These are phyloP conservation scores for Limenitis camilla DNA, from an alignment of 2,888 invertebrate genomes.

Conservation along the genomic window DNA sequence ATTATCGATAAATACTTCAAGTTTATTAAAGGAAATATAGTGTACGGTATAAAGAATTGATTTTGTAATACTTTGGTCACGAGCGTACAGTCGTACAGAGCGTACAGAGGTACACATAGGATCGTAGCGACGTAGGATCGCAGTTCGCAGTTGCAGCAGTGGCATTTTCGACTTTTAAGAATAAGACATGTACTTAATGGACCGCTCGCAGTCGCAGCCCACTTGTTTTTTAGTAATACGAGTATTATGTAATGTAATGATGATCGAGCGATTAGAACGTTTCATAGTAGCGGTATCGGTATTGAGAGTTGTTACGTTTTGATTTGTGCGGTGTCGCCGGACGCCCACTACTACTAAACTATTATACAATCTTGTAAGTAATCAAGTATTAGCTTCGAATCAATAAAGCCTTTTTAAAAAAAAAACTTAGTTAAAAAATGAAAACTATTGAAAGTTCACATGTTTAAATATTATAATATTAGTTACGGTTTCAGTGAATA, in stretches of 20 bases:
- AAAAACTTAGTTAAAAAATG: conserved; percentile 60
- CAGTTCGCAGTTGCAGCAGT: conserved; percentile 57
- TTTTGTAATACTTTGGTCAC: conserved; percentile 67
- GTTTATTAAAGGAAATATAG: conserved; percentile 72
- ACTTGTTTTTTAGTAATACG: too few relatives aligned
- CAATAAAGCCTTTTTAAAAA: conserved; percentile 73
- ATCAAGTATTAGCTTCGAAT: conserved; percentile 74
- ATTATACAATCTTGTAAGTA: conserved; percentile 73
- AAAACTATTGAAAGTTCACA: conserved; percentile 69
- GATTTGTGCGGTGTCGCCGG: conserved; percentile 50
- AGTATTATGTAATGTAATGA: conserved; percentile 38
- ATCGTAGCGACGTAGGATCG: conserved; percentile 5
- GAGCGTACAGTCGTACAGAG: too few relatives aligned
- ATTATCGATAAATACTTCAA: conserved; percentile 75
- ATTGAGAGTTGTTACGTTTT: conserved; percentile 70
- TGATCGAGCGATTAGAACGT: conserved; percentile 64
- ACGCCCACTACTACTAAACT: conserved; percentile 54
- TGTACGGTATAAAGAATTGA: conserved; percentile 72
- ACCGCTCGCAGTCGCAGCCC: conserved; percentile 59
- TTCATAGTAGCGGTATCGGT: conserved; percentile 72
- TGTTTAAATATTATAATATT: conserved; percentile 60
- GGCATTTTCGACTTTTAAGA: conserved; percentile 69
- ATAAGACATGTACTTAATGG: conserved; percentile 69
- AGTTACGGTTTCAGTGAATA: conserved; percentile 69
- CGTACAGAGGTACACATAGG: conserved; percentile 16